Evolutionary conservation across 2,888 invertebrate genomes (phyloP), one percentile per base, ranked within the genome.

Genomic region (Amiota communis): DNA sequence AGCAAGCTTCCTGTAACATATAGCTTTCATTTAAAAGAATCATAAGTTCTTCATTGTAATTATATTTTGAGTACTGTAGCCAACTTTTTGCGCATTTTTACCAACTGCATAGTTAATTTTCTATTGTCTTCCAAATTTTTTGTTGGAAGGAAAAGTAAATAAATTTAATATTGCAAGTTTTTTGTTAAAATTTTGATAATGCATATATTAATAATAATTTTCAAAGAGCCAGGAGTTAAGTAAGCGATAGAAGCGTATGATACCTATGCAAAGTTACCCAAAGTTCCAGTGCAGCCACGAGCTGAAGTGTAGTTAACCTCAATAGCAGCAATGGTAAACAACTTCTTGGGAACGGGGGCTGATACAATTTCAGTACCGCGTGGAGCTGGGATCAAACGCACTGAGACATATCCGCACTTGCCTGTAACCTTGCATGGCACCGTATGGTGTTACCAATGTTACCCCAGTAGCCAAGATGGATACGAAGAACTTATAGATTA

Each of bases 351-450:
- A 1, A 99, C 99, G 67, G 99, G 98, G 53, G 99, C 99, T 72
- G 98, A 98, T 75, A 99, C 99, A 90, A 99, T 98, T 76, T 99
- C 99, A 77, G 99, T 99, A 93, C 99, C 99, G 92, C 99, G 96
- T 46, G 99, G 99, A 72, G 99, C 99, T 56, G 99, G 99, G 88
- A 99, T 99, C 86, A 99, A 92, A 87, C 99, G 95, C 85, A 99
- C 99, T 49, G 97, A 95, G 49, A 99, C 99, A 36, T 98, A 98
- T 84, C 99, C 99, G 91, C 99, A 99, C 91, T 99, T 99, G 75
- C 99, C 99, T 79, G 98, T 98, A 13, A 99, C 98, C 93, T 99
- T 99, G 95, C 99, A 99, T 72, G 99, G 99, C 56, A 99, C 99
- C 15, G 99, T 99, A 89, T 99, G 99, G 57, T 99, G 99, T 97